Evolutionary conservation across 2,113 vertebrate species (phyloP).

Genomic region (Podarcis raffonei): DNA sequence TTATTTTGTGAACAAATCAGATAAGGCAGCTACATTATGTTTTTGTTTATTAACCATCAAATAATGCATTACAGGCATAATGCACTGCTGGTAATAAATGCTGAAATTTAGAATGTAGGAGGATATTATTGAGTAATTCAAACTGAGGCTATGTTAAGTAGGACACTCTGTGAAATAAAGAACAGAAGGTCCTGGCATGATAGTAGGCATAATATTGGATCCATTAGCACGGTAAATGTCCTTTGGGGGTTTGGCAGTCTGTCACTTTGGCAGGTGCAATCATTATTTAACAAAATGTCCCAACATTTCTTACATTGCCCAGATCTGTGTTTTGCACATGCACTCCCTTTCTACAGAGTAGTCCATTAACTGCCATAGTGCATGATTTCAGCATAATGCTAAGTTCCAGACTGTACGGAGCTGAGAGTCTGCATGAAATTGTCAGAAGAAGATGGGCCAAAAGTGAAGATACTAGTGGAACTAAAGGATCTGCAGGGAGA

Average conservation of each 20-base stretch:
- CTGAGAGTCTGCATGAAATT: not conserved
- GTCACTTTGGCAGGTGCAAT: conserved; percentile 29
- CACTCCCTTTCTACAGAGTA: not conserved
- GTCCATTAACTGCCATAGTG: not conserved
- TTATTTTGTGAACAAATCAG: conserved; percentile 39
- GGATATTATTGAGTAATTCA: conserved; percentile 5
- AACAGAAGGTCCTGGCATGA: conserved; percentile 34
- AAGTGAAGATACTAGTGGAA: not conserved
- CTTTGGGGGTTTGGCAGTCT: conserved; percentile 1
- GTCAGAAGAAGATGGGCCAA: not conserved
- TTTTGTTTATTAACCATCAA: conserved; percentile 42
- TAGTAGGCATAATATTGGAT: conserved; percentile 21
- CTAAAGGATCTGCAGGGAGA: not conserved
- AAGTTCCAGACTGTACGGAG: not conserved
- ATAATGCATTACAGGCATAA: not conserved
- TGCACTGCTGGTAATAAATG: not conserved
- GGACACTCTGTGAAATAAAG: not conserved
- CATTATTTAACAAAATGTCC: conserved; percentile 31
- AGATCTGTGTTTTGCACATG: not conserved
- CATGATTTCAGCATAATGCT: not conserved
- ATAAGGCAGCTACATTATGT: conserved; percentile 22
- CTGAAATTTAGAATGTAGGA: not conserved
- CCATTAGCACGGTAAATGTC: not conserved
- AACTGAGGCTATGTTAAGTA: conserved; percentile 5
- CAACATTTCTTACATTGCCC: conserved; percentile 3